These are phyloP conservation scores for Muscicapa comitata DNA, from an alignment of 2,797 vertebrate genomes.

Conservation along the genomic window DNA sequence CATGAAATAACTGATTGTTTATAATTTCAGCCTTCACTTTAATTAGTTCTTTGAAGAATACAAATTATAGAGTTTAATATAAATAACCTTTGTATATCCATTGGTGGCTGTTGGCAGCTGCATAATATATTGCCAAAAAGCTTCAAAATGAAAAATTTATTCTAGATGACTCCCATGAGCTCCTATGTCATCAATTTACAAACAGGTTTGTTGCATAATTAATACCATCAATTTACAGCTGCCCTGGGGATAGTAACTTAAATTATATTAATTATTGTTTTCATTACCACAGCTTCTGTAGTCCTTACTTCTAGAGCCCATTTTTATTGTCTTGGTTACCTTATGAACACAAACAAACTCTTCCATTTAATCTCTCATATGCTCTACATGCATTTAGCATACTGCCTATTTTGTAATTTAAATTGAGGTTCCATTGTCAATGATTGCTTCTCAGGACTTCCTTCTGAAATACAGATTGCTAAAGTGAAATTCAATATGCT, in stretches of 20 bases:
- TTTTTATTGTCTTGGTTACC: not conserved
- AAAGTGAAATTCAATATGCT: conserved; percentile 11
- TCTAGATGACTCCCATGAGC: not conserved
- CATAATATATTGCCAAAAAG: not conserved
- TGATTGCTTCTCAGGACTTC: conserved; percentile 20
- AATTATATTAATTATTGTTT: conserved; percentile 34
- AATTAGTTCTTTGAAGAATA: not conserved
- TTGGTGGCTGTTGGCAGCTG: not conserved
- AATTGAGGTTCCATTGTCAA: conserved; percentile 20
- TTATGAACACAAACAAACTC: not conserved
- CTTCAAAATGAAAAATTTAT: not conserved
- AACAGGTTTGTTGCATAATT: conserved; percentile 23
- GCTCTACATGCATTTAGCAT: not conserved
- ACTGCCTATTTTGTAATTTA: conserved; percentile 20
- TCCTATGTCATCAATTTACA: not conserved
- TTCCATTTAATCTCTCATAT: not conserved
- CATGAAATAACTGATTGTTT: not conserved
- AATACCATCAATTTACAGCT: not conserved
- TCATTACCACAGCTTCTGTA: not conserved
- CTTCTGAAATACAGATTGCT: conserved; percentile 23
- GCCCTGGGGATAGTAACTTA: not conserved
- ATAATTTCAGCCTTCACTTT: not conserved
- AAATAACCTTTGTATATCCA: not conserved
- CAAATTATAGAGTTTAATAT: not conserved
- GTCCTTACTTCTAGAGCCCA: not conserved